Conservation (phyloP, 2,797 vertebrate genomes). For the Sebastes oblongus region DNA sequence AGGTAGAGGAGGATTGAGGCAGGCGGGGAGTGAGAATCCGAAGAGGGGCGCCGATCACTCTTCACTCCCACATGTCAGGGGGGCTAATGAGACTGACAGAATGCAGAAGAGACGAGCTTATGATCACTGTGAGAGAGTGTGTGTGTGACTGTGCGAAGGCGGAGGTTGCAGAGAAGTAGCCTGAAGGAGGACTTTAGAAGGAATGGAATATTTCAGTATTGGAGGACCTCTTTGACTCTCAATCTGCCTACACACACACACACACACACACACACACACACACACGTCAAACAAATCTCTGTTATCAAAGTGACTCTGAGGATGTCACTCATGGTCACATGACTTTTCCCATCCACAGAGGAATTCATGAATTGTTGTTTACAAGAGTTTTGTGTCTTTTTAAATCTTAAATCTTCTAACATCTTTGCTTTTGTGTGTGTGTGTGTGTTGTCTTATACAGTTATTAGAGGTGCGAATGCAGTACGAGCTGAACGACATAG, state of each 20-base stretch:
- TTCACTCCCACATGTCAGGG: constrained; percentile 60
- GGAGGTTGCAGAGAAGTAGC: constrained; percentile 58
- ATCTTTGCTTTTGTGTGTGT: constrained; percentile 8
- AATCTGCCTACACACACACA: constrained; percentile 52
- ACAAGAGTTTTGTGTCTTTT: background rate
- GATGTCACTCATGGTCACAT: constrained; percentile 2
- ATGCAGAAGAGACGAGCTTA: constrained; percentile 51
- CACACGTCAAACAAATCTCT: constrained; percentile 10
- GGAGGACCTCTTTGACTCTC: constrained; percentile 66
- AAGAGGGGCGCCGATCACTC: constrained; percentile 47
- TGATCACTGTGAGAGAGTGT: constrained; percentile 2
- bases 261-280: constrained; percentile 7
- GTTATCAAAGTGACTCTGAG: constrained; percentile 25
- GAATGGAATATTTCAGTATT: constrained; percentile 58
- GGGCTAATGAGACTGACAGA: constrained; percentile 70
- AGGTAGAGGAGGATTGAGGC: constrained; percentile 19
- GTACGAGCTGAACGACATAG: constrained; percentile 92
- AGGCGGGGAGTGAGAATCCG: constrained; percentile 10
- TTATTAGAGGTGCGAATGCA: constrained; percentile 94
- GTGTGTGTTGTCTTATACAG: constrained; percentile 71
- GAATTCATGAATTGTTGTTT: constrained; percentile 4
- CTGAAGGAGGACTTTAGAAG: constrained; percentile 56
- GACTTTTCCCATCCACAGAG: background rate
- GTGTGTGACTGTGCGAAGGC: constrained; percentile 31
- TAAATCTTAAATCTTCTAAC: background rate